phyloP scores from a whole-genome alignment of 2,888 invertebrate genomes.

The Linyphia triangularis region DNA sequence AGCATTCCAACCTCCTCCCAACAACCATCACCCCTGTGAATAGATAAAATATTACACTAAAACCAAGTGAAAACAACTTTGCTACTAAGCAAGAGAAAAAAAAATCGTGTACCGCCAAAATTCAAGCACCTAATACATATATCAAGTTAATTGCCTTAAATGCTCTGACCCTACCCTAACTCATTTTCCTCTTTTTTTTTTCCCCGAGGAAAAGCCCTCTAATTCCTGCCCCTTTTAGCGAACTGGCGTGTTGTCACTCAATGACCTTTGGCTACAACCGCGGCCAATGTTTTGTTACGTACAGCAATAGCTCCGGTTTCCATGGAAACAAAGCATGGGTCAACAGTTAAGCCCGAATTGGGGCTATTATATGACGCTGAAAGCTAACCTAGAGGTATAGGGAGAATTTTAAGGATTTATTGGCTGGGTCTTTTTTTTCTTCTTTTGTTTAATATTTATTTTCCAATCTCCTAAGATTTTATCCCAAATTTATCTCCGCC shows the following conservation, averaged over 20 bases:
- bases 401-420: conserved; percentile 73
- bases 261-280: conserved; percentile 66
- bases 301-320: conserved; percentile 49
- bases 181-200: conserved; percentile 45
- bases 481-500: not conserved
- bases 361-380: conserved; percentile 68
- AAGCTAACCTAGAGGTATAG: conserved; percentile 44
- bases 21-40: not conserved
- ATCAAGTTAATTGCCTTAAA: conserved; percentile 68
- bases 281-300: conserved; percentile 65
- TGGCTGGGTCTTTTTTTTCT: conserved; percentile 43
- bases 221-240: conserved; percentile 24
- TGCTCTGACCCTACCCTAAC: conserved; percentile 62
- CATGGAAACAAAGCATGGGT: conserved; percentile 62
- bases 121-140: conserved; percentile 24
- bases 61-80: not conserved
- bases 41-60: not conserved
- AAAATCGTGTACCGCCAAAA: conserved; percentile 21
- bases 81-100: not conserved
- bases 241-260: conserved; percentile 51
- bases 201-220: not conserved
- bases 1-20: no score
- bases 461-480: conserved; percentile 22
- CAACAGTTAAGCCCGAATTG: conserved; percentile 74
- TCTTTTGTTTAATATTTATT: conserved; percentile 14